Evolutionary conservation across 2,888 invertebrate species (phyloP).

Genomic region (Epirrhoe tristata): DNA sequence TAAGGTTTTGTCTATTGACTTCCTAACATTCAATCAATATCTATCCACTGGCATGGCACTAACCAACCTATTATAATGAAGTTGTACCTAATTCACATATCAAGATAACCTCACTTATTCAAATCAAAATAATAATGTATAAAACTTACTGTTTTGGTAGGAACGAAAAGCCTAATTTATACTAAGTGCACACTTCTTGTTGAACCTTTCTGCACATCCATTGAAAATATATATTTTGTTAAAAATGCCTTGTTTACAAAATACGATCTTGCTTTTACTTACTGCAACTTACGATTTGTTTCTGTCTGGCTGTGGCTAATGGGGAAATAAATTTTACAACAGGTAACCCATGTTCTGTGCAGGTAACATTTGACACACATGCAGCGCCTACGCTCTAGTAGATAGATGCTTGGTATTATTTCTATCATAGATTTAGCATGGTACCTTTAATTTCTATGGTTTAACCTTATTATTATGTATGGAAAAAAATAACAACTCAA

Average conservation of each 20-base stretch:
- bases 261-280: background rate
- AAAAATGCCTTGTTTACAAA: conserved; percentile 13
- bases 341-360: no score
- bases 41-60: background rate
- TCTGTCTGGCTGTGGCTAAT: no score
- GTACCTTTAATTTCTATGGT: no score
- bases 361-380: no score
- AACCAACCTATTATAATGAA: no score
- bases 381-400: no score
- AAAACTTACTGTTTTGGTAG: background rate
- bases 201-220: background rate
- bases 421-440: no score
- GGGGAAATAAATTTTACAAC: background rate
- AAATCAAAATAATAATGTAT: background rate
- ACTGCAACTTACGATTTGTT: background rate
- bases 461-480: no score
- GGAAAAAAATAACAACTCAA: no score
- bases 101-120: background rate
- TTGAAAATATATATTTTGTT: background rate
- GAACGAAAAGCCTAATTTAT: background rate
- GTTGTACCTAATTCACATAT: background rate
- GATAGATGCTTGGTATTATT: no score
- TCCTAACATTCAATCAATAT: background rate
- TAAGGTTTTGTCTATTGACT: no score
- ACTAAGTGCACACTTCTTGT: background rate